phyloP scores from a whole-genome alignment of 2,797 vertebrate genomes.

The Channa striata region DNA sequence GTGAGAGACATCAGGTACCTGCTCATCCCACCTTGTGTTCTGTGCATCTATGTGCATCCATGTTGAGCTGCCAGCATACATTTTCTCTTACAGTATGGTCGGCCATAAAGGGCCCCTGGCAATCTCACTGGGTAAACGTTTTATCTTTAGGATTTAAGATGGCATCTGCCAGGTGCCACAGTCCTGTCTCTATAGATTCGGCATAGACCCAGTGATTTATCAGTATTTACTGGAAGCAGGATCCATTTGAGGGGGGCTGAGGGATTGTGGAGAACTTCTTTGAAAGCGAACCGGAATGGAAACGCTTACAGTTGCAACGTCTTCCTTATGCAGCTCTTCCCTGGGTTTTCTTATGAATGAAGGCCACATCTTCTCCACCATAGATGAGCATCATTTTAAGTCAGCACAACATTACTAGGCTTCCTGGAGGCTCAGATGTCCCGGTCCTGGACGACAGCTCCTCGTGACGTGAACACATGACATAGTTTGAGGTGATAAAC shows the following conservation, averaged over 20 bases:
- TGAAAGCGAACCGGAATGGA: background rate
- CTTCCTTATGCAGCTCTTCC: slow-evolving; percentile 42
- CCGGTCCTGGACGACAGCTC: background rate
- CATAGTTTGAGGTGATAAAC: background rate
- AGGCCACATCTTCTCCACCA: slow-evolving; percentile 64
- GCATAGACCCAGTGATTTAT: background rate
- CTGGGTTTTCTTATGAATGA: slow-evolving; percentile 58
- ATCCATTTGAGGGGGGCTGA: background rate
- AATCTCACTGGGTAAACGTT: no score
- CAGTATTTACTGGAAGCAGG: background rate
- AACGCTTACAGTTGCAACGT: background rate
- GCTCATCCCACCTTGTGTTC: background rate
- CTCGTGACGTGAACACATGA: background rate
- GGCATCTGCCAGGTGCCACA: no score
- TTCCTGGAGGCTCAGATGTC: background rate
- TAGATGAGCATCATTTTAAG: slow-evolving; percentile 74
- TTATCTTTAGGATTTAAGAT: no score
- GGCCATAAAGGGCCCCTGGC: no score
- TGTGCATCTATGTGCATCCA: no score
- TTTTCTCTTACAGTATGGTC: no score
- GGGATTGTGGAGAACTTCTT: no score
- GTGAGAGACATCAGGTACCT: slow-evolving; percentile 51
- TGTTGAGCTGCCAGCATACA: no score
- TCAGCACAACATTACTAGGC: background rate
- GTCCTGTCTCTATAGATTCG: background rate